These are phyloP conservation scores for Coccyzus lansbergi DNA, from an alignment of 2,797 vertebrate species.

Conservation along the genomic window DNA sequence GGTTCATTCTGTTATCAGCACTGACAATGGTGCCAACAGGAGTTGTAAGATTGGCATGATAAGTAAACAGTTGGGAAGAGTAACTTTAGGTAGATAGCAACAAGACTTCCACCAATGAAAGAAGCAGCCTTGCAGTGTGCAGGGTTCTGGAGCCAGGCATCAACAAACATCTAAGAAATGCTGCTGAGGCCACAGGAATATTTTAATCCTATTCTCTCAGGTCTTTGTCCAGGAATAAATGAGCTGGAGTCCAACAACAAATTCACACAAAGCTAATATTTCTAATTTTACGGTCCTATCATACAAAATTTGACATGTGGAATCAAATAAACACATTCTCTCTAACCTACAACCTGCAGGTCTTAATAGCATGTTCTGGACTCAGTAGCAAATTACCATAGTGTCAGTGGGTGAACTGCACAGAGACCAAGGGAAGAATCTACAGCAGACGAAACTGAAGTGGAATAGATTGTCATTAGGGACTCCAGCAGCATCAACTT, in stretches of 20 bases:
- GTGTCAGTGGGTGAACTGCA: neutral
- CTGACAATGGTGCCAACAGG: neutral
- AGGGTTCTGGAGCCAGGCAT: neutral
- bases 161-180: fast-evolving
- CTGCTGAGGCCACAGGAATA: neutral
- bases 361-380: neutral
- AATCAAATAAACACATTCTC: neutral
- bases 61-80: neutral
- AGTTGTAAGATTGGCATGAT: neutral
- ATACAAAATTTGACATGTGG: neutral
- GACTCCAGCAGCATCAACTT: neutral
- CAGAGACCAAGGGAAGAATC: neutral
- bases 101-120: neutral
- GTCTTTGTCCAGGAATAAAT: neutral
- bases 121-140: neutral
- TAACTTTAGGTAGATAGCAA: neutral
- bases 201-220: neutral
- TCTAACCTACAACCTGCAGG: neutral
- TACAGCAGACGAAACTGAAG: neutral
- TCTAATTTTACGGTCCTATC: neutral
- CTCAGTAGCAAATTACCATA: neutral
- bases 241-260: neutral
- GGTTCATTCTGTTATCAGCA: neutral
- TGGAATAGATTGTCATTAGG: neutral
- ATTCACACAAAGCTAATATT: neutral